Percentiles rank a stretch among this genome's conserved stretches.
Evolutionary conservation across 1,140 invertebrate species (phyloP).

Genomic region (Rhyzopertha dominica): DNA sequence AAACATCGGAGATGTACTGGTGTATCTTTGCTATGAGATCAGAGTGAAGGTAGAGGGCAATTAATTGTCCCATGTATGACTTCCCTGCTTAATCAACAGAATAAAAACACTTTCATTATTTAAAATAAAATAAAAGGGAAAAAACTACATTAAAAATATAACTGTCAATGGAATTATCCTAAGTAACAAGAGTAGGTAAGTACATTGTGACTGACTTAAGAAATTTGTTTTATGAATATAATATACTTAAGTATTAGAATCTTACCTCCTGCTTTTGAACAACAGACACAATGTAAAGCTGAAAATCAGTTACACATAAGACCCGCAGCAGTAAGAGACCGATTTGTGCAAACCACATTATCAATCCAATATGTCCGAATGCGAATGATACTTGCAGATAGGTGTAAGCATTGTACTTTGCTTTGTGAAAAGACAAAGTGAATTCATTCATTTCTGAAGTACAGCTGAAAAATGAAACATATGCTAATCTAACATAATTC

Average conservation of each 20-base stretch:
- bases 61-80: too few relatives aligned
- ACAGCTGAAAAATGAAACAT: conserved; percentile 9
- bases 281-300: conserved; percentile 5
- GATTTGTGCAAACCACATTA: conserved; percentile 9
- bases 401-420: conserved; percentile 2
- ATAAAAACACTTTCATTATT: conserved; percentile 9
- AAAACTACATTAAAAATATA: too few relatives aligned
- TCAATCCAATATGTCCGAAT: conserved; percentile 2
- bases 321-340: conserved; percentile 4
- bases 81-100: conserved; percentile 1
- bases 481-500: conserved; percentile 3
- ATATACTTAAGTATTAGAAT: conserved; percentile 5
- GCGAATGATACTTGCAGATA: background rate
- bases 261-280: conserved; percentile 5
- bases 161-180: too few relatives aligned
- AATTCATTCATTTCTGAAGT: conserved; percentile 1
- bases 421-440: conserved; percentile 4
- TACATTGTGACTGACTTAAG: too few relatives aligned
- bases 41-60: too few relatives aligned
- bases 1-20: too few relatives aligned
- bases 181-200: too few relatives aligned
- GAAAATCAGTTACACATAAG: conserved; percentile 13
- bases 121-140: conserved; percentile 3
- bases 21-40: too few relatives aligned
- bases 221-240: conserved; percentile 6